phyloP scores from a whole-genome alignment of 2,888 invertebrate species.

The Tetramorium bicarinatum region DNA sequence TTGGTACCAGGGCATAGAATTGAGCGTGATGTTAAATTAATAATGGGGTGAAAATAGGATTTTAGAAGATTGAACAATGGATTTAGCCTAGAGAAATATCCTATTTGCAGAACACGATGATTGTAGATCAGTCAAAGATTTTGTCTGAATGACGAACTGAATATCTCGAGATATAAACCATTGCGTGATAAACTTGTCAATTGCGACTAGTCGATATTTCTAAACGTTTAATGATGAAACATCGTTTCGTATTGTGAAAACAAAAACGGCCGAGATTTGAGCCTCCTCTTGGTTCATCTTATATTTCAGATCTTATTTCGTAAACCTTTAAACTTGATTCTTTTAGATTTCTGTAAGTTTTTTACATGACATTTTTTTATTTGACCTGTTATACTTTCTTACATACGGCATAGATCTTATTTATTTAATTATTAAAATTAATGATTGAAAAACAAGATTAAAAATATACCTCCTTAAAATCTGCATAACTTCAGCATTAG shows the following conservation, averaged over 20 bases:
- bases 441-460: neutral
- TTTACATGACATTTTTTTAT: neutral
- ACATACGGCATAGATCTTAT: neutral
- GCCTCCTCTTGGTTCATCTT: neutral
- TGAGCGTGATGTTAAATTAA: neutral
- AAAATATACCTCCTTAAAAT: neutral
- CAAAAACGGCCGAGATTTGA: neutral
- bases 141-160: neutral
- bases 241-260: neutral
- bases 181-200: conserved; percentile 13
- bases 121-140: neutral
- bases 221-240: neutral
- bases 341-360: neutral
- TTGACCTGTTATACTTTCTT: neutral
- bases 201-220: neutral
- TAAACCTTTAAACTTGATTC: neutral
- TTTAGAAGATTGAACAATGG: neutral
- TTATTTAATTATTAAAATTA: neutral
- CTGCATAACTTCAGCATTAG: neutral
- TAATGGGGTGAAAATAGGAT: neutral
- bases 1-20: neutral
- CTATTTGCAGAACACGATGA: neutral
- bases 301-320: neutral
- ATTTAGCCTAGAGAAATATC: neutral
- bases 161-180: neutral